phyloP scores from a whole-genome alignment of 2,888 invertebrate species.

The Encarsia formosa region DNA sequence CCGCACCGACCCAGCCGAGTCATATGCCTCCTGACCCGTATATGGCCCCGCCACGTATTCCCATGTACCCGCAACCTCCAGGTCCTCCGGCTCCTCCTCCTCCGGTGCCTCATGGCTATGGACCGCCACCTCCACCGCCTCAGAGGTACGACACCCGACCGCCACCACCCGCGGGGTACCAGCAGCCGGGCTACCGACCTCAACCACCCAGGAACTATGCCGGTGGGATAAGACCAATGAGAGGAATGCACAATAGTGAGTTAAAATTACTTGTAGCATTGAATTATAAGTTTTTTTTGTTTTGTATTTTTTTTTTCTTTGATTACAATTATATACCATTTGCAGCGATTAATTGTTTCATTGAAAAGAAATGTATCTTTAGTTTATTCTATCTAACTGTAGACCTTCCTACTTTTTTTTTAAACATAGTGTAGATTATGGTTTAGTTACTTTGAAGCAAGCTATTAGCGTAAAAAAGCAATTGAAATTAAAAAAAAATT shows the following conservation, averaged over 20 bases:
- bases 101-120: conserved; percentile 38
- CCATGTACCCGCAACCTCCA: conserved; percentile 47
- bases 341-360: not conserved
- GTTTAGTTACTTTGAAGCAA: not conserved
- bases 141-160: conserved; percentile 34
- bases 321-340: no score
- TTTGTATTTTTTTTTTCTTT: no score
- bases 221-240: conserved; percentile 47
- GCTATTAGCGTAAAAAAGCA: no score
- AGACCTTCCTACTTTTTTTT: not conserved
- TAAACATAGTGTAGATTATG: no score
- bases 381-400: not conserved
- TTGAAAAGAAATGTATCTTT: not conserved
- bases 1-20: conserved; percentile 29
- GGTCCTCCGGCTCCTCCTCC: conserved; percentile 38
- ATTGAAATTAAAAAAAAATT: no score
- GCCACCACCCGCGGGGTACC: conserved; percentile 36
- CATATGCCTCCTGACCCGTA: conserved; percentile 47
- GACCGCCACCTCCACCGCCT: conserved; percentile 28
- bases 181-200: conserved; percentile 42
- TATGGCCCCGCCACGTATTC: conserved; percentile 42
- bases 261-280: conserved; percentile 24
- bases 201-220: conserved; percentile 47
- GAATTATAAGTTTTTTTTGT: not conserved
- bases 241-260: conserved; percentile 47